Percentiles rank a stretch among this genome's conserved stretches.
Conservation (phyloP, 2,888 invertebrate genomes). For the Galerucella nymphaeae region DNA sequence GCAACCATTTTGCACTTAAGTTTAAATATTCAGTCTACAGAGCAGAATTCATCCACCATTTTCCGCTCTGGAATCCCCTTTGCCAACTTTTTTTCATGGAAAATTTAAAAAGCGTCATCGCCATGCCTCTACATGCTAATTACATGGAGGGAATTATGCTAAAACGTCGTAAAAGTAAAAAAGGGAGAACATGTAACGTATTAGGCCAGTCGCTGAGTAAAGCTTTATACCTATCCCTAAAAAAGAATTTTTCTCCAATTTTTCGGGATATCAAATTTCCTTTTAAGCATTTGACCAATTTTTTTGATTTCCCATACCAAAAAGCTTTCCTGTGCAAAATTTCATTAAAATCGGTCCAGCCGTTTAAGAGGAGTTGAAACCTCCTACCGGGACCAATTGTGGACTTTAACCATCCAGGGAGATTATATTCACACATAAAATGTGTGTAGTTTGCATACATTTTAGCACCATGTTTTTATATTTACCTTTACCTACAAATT, state of each 20-base stretch:
- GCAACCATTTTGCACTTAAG: background rate
- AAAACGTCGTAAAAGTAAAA: constrained; percentile 32
- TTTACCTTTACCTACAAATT: too few species aligned
- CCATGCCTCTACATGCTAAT: constrained; percentile 33
- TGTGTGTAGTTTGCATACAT: too few species aligned
- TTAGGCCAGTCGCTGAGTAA: constrained; percentile 3
- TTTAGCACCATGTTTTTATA: too few species aligned
- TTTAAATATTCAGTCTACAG: constrained; percentile 20
- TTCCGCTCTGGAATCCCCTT: constrained; percentile 8
- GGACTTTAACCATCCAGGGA: too few species aligned
- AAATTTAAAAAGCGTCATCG: constrained; percentile 25
- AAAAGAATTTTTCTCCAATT: background rate
- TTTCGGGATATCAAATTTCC: too few species aligned
- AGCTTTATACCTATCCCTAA: background rate
- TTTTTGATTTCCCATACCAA: too few species aligned
- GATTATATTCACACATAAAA: too few species aligned
- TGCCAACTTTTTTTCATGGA: constrained; percentile 14
- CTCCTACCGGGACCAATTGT: too few species aligned
- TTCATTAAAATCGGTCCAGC: too few species aligned
- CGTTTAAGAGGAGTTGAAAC: too few species aligned
- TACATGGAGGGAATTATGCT: constrained; percentile 31
- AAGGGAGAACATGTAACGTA: constrained; percentile 13
- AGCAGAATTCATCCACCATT: constrained; percentile 19
- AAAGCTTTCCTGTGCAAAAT: too few species aligned
- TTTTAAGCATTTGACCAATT: too few species aligned